Evolutionary conservation across 2,888 invertebrate genomes (phyloP).

Genomic region (Troides aeacus): DNA sequence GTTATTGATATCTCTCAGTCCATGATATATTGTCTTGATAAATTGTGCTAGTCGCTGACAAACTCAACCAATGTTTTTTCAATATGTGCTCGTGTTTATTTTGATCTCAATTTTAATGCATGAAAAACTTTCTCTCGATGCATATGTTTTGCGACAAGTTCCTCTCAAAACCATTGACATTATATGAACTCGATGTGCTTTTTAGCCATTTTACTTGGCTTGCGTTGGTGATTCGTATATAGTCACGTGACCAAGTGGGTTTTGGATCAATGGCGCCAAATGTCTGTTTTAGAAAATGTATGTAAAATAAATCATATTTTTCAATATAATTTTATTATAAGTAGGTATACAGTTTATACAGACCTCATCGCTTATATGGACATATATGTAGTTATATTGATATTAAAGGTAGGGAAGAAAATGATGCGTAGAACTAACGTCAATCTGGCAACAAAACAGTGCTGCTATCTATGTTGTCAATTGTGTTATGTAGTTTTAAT

Average conservation of each 20-base stretch:
- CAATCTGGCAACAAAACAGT: slow-evolving; percentile 80
- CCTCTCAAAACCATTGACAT: slow-evolving; percentile 75
- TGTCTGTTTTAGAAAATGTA: slow-evolving; percentile 77
- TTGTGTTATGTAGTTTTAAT: slow-evolving; percentile 81
- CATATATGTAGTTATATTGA: slow-evolving; percentile 42
- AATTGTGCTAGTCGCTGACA: slow-evolving; percentile 68
- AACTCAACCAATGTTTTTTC: slow-evolving; percentile 53
- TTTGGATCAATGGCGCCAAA: slow-evolving; percentile 81
- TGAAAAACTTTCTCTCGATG: slow-evolving; percentile 65
- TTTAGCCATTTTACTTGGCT: slow-evolving; percentile 80
- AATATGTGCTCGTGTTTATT: slow-evolving; percentile 66
- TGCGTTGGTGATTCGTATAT: slow-evolving; percentile 79
- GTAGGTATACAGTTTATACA: slow-evolving; percentile 41
- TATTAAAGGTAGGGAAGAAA: slow-evolving; percentile 44
- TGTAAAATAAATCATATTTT: slow-evolving; percentile 56
- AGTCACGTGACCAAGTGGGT: slow-evolving; percentile 79
- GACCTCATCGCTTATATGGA: slow-evolving; percentile 34
- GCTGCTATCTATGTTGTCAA: slow-evolving; percentile 91
- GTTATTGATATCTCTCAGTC: slow-evolving; percentile 77
- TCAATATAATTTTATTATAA: slow-evolving; percentile 41
- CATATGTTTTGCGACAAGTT: slow-evolving; percentile 67
- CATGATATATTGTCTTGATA: slow-evolving; percentile 67
- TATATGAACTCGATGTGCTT: slow-evolving; percentile 78
- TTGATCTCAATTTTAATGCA: slow-evolving; percentile 49
- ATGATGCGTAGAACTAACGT: slow-evolving; percentile 76